These are phyloP conservation scores for Archips crataeganus DNA, from an alignment of 2,888 invertebrate species.

Conservation along the genomic window DNA sequence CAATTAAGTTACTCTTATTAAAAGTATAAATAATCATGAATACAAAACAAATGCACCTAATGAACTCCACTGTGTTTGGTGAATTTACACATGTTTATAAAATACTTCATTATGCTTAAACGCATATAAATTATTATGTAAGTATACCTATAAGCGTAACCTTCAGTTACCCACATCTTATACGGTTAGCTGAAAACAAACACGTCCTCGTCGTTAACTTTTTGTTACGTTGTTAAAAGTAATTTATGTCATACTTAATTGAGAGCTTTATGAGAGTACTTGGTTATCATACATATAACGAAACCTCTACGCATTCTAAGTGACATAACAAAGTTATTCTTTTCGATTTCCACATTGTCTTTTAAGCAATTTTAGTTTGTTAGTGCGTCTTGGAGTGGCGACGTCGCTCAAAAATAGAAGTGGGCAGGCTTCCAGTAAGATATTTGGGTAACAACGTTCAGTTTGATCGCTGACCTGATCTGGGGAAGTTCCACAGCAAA, in stretches of 20 bases:
- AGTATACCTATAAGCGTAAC: background rate
- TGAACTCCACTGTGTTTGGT: too few species aligned
- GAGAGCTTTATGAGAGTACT: background rate
- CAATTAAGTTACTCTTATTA: too few species aligned
- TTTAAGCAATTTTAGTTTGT: background rate
- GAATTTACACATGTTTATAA: background rate
- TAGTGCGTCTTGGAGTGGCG: background rate
- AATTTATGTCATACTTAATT: background rate
- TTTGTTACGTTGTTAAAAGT: slow-evolving; percentile 3
- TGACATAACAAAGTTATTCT: background rate
- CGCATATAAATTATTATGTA: background rate
- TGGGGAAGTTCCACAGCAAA: too few species aligned
- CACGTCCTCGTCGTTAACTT: slow-evolving; percentile 1
- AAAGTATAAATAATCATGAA: too few species aligned
- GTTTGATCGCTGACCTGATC: too few species aligned
- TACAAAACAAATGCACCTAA: too few species aligned
- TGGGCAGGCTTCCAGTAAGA: too few species aligned
- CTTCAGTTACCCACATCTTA: background rate
- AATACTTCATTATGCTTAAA: background rate
- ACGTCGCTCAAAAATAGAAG: too few species aligned
- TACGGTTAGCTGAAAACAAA: background rate
- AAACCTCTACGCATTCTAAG: background rate
- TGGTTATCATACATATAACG: background rate
- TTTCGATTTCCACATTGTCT: background rate
- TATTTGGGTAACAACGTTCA: too few species aligned